Base-by-base conservation (phyloP, 2,797 vertebrate genomes). In the Cephalopachus bancanus region DNA sequence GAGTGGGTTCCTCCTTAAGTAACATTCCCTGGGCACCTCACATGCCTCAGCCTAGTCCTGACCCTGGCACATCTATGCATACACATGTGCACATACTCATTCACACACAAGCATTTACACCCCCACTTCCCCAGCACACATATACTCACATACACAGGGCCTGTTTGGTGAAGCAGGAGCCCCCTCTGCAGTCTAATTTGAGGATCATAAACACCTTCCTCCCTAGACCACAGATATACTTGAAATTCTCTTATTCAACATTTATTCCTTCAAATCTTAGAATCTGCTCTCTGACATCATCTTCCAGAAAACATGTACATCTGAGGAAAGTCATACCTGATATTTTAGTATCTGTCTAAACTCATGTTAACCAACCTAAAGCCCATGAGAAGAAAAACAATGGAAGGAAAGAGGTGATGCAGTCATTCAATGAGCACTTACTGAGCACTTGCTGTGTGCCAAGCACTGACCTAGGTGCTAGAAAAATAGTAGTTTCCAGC, bases 301-400 rank as follows among this genome's bases (percentile, higher is more conserved):
- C 30, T 84, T 26, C 33, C 79, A 90, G 44, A 88, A 93, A 94
- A 81, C 83, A 71, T 51, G 62, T 44, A 62, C 3, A 11, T 57
- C 59, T n/a, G 10, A 65, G 33, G 24, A 15, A 87, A 37, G 26
- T 69, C 71, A 72, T 53, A 59, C 12, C 67, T 65, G 53, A 89
- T 59, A 95, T 81, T 33, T 92, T 86, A 88, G 14, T 67, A 59
- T 75, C 49, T 44, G 1, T 95, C 37, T 94, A 62, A 91, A 62
- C 17, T 33, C 72, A 89, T 9, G 16, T 80, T 74, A 69, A 6
- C n/a, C 57, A 88, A 57, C 22, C 55, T 79, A 4, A n/a, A 95
- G 44, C 15, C 5, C 30, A 62, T 53, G 12, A 17, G 6, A 76
- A 69, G 51, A 20, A 55, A 57, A 55, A 55, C 22, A 3, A 60